A percentile compares a stretch with the other conserved stretches of the same genome.
phyloP scores from a whole-genome alignment of 2,113 vertebrate species.

The Leptobrachium ailaonicum region DNA sequence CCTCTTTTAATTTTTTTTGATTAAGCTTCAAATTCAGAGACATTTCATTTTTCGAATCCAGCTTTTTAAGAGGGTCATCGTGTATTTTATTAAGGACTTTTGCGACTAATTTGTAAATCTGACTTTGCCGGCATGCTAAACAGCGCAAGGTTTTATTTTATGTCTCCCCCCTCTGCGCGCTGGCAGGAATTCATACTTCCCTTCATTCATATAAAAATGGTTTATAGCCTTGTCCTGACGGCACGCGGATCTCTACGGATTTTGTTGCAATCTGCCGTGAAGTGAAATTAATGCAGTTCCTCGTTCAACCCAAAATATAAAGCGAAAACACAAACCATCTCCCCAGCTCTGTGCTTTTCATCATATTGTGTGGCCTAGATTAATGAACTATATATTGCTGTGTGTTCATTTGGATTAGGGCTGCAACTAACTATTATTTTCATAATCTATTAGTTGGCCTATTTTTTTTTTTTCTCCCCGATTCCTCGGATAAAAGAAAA shows the following conservation, averaged over 20 bases:
- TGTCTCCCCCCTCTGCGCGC: neutral
- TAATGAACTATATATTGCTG: too few relatives aligned
- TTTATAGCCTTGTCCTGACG: neutral
- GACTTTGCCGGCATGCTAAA: conserved; percentile 5
- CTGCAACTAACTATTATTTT: too few relatives aligned
- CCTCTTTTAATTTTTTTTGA: conserved; percentile 8
- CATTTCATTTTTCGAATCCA: conserved; percentile 17
- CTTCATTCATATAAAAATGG: neutral
- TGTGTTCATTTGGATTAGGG: too few relatives aligned
- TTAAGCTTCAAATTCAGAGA: conserved; percentile 28
- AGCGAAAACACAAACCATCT: too few relatives aligned
- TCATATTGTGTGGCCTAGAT: too few relatives aligned
- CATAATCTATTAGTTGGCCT: too few relatives aligned
- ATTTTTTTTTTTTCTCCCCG: too few relatives aligned
- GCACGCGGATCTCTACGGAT: neutral
- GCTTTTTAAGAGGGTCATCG: conserved; percentile 14
- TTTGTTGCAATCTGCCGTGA: neutral
- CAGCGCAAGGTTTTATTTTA: neutral
- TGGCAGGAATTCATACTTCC: neutral
- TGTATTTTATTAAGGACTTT: conserved; percentile 24
- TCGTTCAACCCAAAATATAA: neutral
- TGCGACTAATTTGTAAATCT: neutral
- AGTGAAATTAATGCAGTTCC: neutral
- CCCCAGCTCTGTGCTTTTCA: too few relatives aligned
- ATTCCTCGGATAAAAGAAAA: too few relatives aligned